Conservation (phyloP, 1,140 invertebrate genomes). For the Nylanderia fulva region DNA sequence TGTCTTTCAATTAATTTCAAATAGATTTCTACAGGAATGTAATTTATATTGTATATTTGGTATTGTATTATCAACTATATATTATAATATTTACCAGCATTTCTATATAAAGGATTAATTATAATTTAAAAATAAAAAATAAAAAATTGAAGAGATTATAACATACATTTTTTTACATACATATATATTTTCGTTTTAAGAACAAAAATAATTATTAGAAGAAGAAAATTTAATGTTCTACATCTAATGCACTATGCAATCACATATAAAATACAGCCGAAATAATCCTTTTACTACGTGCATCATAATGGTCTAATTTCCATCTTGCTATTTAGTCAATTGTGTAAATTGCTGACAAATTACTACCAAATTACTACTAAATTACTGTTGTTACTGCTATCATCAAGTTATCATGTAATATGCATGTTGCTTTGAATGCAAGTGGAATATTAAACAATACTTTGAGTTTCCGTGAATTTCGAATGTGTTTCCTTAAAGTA, state of each 20-base stretch:
- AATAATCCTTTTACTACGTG: background rate
- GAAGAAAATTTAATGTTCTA: background rate
- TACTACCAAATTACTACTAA: constrained; percentile 24
- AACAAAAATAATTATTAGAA: background rate
- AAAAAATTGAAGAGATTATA: background rate
- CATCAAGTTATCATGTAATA: constrained; percentile 16
- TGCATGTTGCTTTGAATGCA: background rate
- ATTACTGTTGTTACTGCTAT: constrained; percentile 15
- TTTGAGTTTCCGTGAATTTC: constrained; percentile 1
- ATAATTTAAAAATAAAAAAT: too few relatives aligned
- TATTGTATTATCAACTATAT: background rate
- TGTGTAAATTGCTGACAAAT: constrained; percentile 32
- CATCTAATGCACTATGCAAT: background rate
- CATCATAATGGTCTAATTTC: constrained; percentile 28
- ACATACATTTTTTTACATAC: background rate
- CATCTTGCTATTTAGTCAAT: constrained; percentile 28
- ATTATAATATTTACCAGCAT: background rate
- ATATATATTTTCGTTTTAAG: background rate
- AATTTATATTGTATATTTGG: constrained; percentile 21
- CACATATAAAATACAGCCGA: background rate
- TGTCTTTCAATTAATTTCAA: constrained; percentile 17
- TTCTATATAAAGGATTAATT: background rate
- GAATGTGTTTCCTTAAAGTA: background rate
- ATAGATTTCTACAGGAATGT: background rate
- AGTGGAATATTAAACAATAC: constrained; percentile 25